These are phyloP conservation scores for Nasonia vitripennis DNA, from an alignment of 1,140 invertebrate genomes.

Conservation along the genomic window DNA sequence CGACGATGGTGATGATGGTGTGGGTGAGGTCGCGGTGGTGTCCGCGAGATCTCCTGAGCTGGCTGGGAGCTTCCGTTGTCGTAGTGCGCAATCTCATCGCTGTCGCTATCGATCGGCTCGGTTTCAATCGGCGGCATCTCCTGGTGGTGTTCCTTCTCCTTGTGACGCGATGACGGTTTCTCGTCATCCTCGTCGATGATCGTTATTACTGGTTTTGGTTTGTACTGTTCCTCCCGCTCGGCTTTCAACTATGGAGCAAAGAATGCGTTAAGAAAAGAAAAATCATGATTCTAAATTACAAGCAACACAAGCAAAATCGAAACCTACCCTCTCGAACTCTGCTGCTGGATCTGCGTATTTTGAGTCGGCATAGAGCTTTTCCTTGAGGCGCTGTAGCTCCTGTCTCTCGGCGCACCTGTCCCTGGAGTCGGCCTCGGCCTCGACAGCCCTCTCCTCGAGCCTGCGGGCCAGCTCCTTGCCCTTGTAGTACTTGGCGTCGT, in stretches of 20 bases:
- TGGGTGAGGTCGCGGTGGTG: slow-evolving; percentile 69
- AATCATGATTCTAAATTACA: neutral
- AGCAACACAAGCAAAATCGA: neutral
- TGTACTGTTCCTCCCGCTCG: slow-evolving; percentile 89
- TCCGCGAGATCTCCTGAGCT: slow-evolving; percentile 65
- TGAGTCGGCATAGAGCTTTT: slow-evolving; percentile 87
- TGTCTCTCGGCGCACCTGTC: slow-evolving; percentile 93
- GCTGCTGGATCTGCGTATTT: slow-evolving; percentile 86
- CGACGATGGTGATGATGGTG: slow-evolving; percentile 72
- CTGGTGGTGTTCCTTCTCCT: slow-evolving; percentile 64
- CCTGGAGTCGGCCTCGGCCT: slow-evolving; percentile 92
- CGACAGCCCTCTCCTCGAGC: slow-evolving; percentile 92
- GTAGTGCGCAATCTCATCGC: slow-evolving; percentile 71
- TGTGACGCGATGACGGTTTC: slow-evolving; percentile 59
- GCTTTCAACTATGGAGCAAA: slow-evolving; percentile 77
- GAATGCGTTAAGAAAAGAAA: neutral
- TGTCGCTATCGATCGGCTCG: slow-evolving; percentile 81
- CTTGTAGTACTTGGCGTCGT: slow-evolving; percentile 98
- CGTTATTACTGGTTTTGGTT: slow-evolving; percentile 84
- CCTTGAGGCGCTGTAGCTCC: slow-evolving; percentile 92
- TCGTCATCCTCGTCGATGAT: slow-evolving; percentile 75
- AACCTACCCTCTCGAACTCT: slow-evolving; percentile 84
- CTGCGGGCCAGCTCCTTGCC: slow-evolving; percentile 91
- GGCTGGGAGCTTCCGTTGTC: slow-evolving; percentile 61
- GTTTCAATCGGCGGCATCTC: slow-evolving; percentile 79